A percentile compares a stretch with the other conserved stretches of the same genome.
Evolutionary conservation across 2,797 vertebrate genomes (phyloP).

Genomic region (Thripadectes ignobilis): DNA sequence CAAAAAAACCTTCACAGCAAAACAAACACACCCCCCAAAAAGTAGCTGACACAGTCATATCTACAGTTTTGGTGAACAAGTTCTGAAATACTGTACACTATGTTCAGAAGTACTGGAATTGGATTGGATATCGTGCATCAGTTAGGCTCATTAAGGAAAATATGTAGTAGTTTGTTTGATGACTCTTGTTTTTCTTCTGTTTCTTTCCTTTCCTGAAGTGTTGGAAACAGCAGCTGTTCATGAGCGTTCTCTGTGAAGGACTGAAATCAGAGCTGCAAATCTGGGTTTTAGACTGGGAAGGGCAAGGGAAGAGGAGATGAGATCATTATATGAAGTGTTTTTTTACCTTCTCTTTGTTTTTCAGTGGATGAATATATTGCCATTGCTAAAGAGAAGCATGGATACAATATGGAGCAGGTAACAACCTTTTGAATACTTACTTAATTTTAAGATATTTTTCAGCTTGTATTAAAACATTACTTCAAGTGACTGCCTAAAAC

Average conservation of each 20-base stretch:
- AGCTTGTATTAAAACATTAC: not conserved
- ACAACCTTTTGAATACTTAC: not conserved
- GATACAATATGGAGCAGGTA: conserved; percentile 98
- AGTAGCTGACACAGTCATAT: not conserved
- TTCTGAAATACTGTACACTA: not conserved
- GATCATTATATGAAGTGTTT: not conserved
- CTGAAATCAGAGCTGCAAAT: not conserved
- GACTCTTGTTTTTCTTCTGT: not conserved
- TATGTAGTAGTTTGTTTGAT: not conserved
- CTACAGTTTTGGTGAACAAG: not conserved
- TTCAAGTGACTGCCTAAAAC: not conserved
- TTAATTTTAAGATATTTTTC: not conserved
- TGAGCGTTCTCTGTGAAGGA: not conserved
- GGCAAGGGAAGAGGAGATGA: not conserved
- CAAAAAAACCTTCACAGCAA: not conserved
- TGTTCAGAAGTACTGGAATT: not conserved
- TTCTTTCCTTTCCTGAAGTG: not conserved
- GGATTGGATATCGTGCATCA: not conserved
- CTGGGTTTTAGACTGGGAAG: not conserved
- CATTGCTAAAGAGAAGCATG: conserved; percentile 95
- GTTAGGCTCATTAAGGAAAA: not conserved
- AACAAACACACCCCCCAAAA: not conserved
- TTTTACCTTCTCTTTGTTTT: conserved; percentile 22
- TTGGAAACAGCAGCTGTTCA: not conserved
- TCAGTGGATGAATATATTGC: conserved; percentile 95